These are phyloP conservation scores for Heteropelma amictum DNA, from an alignment of 2,888 invertebrate genomes.

Conservation along the genomic window DNA sequence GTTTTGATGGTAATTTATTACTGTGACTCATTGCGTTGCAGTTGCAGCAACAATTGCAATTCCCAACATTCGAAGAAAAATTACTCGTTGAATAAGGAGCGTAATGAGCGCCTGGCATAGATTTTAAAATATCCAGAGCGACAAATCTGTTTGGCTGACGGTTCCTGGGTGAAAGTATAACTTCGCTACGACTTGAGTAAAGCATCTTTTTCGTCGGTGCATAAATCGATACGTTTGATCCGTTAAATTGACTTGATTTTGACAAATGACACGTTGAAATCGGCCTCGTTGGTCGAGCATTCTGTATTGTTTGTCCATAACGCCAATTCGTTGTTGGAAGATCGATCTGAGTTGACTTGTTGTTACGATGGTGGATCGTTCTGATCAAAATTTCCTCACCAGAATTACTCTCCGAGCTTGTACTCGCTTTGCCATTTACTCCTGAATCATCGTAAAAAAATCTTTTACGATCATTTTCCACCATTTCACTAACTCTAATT, in stretches of 20 bases:
- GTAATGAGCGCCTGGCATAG: constrained; percentile 59
- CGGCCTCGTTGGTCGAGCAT: constrained; percentile 64
- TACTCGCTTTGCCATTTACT: constrained; percentile 33
- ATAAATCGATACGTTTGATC: constrained; percentile 62
- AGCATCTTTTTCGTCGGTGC: constrained; percentile 60
- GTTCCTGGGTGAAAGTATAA: constrained; percentile 66
- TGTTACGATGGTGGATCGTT: constrained; percentile 51
- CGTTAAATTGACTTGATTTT: constrained; percentile 61
- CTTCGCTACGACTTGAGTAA: constrained; percentile 69
- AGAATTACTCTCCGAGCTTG: constrained; percentile 46
- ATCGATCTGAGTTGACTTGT: constrained; percentile 73
- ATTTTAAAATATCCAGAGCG: constrained; percentile 70
- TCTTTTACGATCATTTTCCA: constrained; percentile 9
- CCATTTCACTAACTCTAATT: constrained; percentile 12
- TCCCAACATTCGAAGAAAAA: constrained; percentile 56
- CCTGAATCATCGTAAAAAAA: neutral
- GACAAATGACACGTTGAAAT: constrained; percentile 68
- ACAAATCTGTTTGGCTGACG: constrained; percentile 65
- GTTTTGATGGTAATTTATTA: constrained; percentile 46
- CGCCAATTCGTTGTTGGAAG: constrained; percentile 63
- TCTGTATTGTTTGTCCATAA: constrained; percentile 56
- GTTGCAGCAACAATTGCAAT: constrained; percentile 67
- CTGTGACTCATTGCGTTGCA: constrained; percentile 60
- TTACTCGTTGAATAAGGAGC: constrained; percentile 50
- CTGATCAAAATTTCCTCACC: constrained; percentile 38